Evolutionary conservation across 1,140 invertebrate species (phyloP).

Genomic region (Bombyx mandarina): DNA sequence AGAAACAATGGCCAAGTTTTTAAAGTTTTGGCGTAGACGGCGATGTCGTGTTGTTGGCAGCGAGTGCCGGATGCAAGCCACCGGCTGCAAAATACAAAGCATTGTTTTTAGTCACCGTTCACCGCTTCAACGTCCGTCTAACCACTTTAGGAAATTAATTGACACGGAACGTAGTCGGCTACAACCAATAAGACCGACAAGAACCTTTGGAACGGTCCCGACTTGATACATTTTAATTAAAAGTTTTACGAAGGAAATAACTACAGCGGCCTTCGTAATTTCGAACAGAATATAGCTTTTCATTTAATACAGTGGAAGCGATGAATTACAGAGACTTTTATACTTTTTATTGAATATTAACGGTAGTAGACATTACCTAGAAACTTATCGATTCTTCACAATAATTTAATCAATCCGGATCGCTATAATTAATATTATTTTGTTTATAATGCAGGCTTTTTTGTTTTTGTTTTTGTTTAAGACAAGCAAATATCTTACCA

Average conservation of each 20-base stretch:
- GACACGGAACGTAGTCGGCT: conserved; percentile 42
- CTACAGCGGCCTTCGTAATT: conserved; percentile 23
- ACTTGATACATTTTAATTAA: conserved; percentile 64
- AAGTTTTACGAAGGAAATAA: conserved; percentile 46
- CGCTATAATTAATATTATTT: too few relatives aligned
- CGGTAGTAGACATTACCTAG: too few relatives aligned
- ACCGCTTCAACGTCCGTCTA: conserved; percentile 30
- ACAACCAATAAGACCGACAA: conserved; percentile 42
- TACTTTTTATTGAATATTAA: too few relatives aligned
- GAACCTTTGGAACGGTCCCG: conserved; percentile 36
- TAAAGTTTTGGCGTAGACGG: conserved; percentile 37
- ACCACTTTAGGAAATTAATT: conserved; percentile 55
- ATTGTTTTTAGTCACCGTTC: conserved; percentile 33
- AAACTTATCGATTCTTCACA: too few relatives aligned
- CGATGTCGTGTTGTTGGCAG: conserved; percentile 42
- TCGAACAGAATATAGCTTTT: conserved; percentile 34
- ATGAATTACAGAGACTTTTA: too few relatives aligned
- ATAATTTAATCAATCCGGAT: too few relatives aligned
- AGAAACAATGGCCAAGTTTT: conserved; percentile 39
- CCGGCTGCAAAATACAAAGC: conserved; percentile 30
- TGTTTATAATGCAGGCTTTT: too few relatives aligned
- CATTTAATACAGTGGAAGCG: not conserved
- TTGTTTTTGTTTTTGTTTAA: too few relatives aligned
- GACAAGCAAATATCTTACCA: too few relatives aligned
- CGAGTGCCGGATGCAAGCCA: conserved; percentile 26